Evolutionary conservation across 2,113 vertebrate species (phyloP), one percentile per base, ranked within the genome.

Genomic region (Gambusia affinis): DNA sequence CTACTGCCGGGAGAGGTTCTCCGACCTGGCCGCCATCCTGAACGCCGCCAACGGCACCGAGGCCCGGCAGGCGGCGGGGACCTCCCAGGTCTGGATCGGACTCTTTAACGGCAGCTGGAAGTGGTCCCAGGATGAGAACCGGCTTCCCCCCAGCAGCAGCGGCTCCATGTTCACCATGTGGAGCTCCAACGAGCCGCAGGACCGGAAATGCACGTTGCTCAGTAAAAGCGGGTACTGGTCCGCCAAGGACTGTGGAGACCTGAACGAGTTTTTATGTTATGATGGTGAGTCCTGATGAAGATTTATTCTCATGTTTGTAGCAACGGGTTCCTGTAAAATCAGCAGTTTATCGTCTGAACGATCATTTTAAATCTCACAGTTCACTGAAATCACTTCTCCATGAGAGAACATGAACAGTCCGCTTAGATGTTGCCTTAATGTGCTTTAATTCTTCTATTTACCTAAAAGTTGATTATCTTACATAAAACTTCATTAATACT

Each of bases 171-270:
- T 31, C 61, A 6, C 0, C 4, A 28, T 4, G 6, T 85, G 72
- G 83, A 3, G 1, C 6, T 0, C 0, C 0, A 0, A 0, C 0
- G 15, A 78, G 27, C 68, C 60, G 0, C 0, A 0, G 0, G 0
- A 0, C 1, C 24, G 8, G 8, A 1, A 0, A 0, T 79, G 85
- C 51, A 72, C n/a, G 5, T 10, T 0, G 0, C 24, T 67, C 0
- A 62, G 15, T 27, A 0, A 2, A 0, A 0, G 0, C 0, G 57
- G 61, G 29, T 0, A 0, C 0, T 81, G 78, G 78, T 10, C 0
- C 0, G 0, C 37, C 24, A 4, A 3, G 10, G 4, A 54, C 3
- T 87, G 85, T 30, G 2, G 0, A 0, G 0, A 0, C 4, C 15
- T 0, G 19, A 1, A 22, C 8, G 0, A 0, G 3, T 42, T 44